Percentiles rank a stretch among this genome's conserved stretches.
phyloP scores from a whole-genome alignment of 2,113 vertebrate genomes.

The Perccottus glenii region DNA sequence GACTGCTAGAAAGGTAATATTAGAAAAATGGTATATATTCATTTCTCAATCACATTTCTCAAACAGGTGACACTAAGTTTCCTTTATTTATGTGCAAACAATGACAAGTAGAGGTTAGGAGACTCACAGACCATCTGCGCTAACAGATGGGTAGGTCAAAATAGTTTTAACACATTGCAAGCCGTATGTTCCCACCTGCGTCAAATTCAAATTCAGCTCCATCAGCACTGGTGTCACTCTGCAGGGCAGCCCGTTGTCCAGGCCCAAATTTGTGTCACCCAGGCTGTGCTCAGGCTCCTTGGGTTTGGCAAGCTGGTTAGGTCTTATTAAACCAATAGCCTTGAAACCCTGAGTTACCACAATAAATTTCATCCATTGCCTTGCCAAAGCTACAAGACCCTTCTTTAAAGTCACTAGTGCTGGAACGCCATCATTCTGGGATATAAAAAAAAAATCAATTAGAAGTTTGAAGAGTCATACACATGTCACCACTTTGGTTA shows the following conservation, averaged over 20 bases:
- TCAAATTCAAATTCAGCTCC: conserved; percentile 98
- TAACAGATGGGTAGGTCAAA: conserved; percentile 26
- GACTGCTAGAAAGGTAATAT: conserved; percentile 3
- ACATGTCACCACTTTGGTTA: too few relatives aligned
- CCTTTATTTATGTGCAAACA: conserved; percentile 19
- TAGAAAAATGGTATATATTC: not conserved
- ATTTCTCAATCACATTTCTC: not conserved
- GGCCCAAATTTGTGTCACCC: conserved; percentile 79
- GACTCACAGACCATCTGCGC: conserved; percentile 28
- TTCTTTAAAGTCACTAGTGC: conserved; percentile 97
- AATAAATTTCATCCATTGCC: conserved; percentile 99
- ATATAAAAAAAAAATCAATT: not conserved
- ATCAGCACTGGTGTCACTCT: conserved; percentile 97
- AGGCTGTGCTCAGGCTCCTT: conserved; percentile 71
- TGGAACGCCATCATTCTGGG: conserved; percentile 93
- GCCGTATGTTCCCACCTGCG: conserved; percentile 83
- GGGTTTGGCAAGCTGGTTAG: conserved; percentile 85
- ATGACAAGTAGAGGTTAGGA: conserved; percentile 19
- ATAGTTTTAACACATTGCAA: conserved; percentile 9
- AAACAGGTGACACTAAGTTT: conserved; percentile 1
- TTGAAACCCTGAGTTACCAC: conserved; percentile 98
- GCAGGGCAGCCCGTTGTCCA: conserved; percentile 89
- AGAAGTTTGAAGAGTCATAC: not conserved
- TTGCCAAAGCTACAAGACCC: conserved; percentile 93
- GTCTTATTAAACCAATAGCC: conserved; percentile 90